Conservation (phyloP, 2,113 vertebrate genomes). For the Leuciscus idus region DNA sequence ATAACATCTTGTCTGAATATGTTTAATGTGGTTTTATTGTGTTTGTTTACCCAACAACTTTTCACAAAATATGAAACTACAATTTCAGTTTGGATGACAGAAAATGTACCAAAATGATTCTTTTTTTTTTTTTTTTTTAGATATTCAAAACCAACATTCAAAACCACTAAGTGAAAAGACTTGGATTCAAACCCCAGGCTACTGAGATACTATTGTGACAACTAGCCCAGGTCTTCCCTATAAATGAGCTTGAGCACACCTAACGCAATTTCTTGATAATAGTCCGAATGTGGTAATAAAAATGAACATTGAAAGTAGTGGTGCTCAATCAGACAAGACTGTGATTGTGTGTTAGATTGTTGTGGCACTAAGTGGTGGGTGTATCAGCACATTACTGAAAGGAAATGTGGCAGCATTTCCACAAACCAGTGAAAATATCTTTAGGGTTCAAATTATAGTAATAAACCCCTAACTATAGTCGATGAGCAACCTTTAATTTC, state of each 20-base stretch:
- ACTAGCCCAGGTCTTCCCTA: neutral
- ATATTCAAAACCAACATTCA: neutral
- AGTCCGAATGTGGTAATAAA: neutral
- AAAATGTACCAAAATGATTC: neutral
- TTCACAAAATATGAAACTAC: neutral
- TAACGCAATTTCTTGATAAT: neutral
- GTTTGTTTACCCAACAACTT: neutral
- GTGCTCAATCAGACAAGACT: slow-evolving; percentile 6
- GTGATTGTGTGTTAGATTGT: slow-evolving; percentile 16
- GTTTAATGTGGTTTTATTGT: neutral
- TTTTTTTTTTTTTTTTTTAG: neutral
- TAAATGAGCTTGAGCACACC: neutral
- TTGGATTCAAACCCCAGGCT: neutral
- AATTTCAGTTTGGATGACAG: neutral
- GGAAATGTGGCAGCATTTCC: slow-evolving; percentile 32
- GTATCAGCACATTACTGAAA: slow-evolving; percentile 24
- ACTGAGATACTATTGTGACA: neutral
- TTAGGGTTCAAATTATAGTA: slow-evolving; percentile 24
- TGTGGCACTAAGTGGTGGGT: slow-evolving; percentile 5
- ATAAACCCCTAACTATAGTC: slow-evolving; percentile 32
- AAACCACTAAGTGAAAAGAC: neutral
- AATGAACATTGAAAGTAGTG: neutral
- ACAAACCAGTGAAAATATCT: slow-evolving; percentile 30
- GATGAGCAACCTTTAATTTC: slow-evolving; percentile 23
- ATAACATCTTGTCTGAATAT: neutral